Conservation (phyloP, 2,888 invertebrate genomes). For the Zygaena filipendulae region DNA sequence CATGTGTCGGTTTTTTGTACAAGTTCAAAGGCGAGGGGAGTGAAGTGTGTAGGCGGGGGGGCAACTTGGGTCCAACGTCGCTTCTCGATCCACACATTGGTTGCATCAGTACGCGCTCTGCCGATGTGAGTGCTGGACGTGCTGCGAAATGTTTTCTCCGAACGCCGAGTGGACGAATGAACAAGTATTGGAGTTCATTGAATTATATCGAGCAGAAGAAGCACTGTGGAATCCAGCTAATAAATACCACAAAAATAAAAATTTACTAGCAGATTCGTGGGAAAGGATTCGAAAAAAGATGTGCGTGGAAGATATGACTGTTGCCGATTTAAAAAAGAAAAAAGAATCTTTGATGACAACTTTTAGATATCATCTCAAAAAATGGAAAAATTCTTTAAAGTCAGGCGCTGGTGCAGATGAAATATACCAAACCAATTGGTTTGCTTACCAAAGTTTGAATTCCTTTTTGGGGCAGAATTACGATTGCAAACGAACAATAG, state of each 20-base stretch:
- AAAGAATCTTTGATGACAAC: too few relatives aligned
- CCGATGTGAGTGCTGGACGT: constrained; percentile 2
- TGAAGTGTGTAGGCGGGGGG: constrained; percentile 9
- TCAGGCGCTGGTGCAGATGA: too few relatives aligned
- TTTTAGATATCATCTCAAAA: too few relatives aligned
- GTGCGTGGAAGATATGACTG: too few relatives aligned
- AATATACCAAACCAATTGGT: too few relatives aligned
- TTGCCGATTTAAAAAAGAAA: too few relatives aligned
- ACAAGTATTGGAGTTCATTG: constrained; percentile 7
- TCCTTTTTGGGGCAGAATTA: too few relatives aligned
- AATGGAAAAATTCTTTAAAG: too few relatives aligned
- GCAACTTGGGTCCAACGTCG: too few relatives aligned
- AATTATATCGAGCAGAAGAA: constrained; percentile 7
- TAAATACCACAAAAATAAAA: constrained; percentile 8
- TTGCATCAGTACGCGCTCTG: constrained; percentile 8
- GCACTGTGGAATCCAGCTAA: constrained; percentile 7
- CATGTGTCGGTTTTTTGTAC: constrained; percentile 10
- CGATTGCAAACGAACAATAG: too few relatives aligned
- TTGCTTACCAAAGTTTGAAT: too few relatives aligned
- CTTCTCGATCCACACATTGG: constrained; percentile 8
- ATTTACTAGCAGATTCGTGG: constrained; percentile 6
- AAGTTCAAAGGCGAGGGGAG: constrained; percentile 10
- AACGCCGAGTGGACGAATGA: constrained; percentile 6
- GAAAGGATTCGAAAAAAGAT: too few relatives aligned
- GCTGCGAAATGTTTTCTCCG: constrained; percentile 5